Evolutionary conservation across 2,113 vertebrate species (phyloP), one percentile per base, ranked within the genome.

Genomic region (Chloropsis hardwickii): DNA sequence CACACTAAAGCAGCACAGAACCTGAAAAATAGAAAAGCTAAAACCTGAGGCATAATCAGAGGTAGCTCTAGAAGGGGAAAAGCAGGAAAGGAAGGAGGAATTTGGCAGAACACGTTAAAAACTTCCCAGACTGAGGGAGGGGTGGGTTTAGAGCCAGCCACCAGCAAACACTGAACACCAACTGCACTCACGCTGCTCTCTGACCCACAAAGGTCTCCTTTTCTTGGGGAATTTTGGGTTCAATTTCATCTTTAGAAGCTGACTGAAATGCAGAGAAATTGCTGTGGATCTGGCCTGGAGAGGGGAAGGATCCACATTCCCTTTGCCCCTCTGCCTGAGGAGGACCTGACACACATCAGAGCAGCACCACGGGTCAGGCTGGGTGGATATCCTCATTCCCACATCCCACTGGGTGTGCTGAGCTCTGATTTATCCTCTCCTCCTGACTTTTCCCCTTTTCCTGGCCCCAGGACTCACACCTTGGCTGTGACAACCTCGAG

Each of bases 101-200:
- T 60, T 37, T 60, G 57, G 40, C 3, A 84, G 78, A 86, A 73
- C 7, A 20, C 2, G 2, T 39, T 2, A 24, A 60, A 77, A 67
- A 4, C 10, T 37, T 24, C 35, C 12, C 18, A 33, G 42, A 20
- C 9, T 76, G 53, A 44, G 56, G 24, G 19, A 51, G 14, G 13
- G 3, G 3, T 61, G 42, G 58, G 13, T 69, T 85, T 28, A 4
- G 53, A 71, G 57, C 11, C 50, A 33, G 6, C 13, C n/a, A 6
- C 3, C 40, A 79, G 27, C 70, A 64, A 56, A 21, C 12, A 5
- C 16, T 9, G 6, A 58, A 4, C 25, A 16, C 25, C 1, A 2
- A 15, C 27, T 0, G 0, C 54, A 12, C 21, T 48, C 57, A 1
- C 0, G 3, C 53, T 60, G 33, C 18, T 11, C 20, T 21, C 62